These are phyloP conservation scores for Ernsta delagoae DNA, from an alignment of 2,888 invertebrate genomes.

Conservation along the genomic window DNA sequence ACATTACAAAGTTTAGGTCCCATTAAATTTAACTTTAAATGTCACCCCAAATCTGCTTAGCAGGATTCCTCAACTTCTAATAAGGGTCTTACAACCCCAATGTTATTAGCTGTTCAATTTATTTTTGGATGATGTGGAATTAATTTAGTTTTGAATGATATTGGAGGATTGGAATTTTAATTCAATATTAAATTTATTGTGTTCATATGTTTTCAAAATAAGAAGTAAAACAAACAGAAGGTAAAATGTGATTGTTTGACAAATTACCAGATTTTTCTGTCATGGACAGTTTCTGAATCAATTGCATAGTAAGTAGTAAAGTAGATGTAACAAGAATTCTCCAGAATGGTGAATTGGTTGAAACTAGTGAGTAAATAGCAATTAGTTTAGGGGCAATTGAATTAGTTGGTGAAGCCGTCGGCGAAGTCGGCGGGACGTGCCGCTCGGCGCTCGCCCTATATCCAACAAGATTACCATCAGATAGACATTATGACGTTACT, in stretches of 20 bases:
- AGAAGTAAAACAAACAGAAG: too few relatives aligned
- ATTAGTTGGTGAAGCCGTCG: background rate
- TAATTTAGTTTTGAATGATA: too few relatives aligned
- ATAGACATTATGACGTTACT: background rate
- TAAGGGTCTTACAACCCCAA: background rate
- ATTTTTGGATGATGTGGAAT: background rate
- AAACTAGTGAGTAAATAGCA: slow-evolving; percentile 22
- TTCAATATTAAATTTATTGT: too few relatives aligned
- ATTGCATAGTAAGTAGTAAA: too few relatives aligned
- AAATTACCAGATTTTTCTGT: too few relatives aligned
- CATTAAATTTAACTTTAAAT: background rate
- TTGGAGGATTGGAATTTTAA: too few relatives aligned
- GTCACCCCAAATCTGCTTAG: background rate
- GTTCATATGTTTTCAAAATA: too few relatives aligned
- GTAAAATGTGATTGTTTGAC: too few relatives aligned
- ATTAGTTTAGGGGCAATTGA: slow-evolving; percentile 16
- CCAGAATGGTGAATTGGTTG: background rate
- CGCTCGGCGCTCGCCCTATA: background rate
- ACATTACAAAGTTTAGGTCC: background rate
- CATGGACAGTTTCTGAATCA: too few relatives aligned
- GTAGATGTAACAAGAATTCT: too few relatives aligned
- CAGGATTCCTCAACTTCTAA: background rate
- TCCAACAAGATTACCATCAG: background rate
- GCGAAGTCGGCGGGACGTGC: slow-evolving; percentile 9
- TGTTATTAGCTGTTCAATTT: background rate